A percentile compares a stretch with the other conserved stretches of the same genome.
These are phyloP conservation scores for Phoenoteleia sp. DNA, from an alignment of 2,888 invertebrate genomes.

Conservation along the genomic window DNA sequence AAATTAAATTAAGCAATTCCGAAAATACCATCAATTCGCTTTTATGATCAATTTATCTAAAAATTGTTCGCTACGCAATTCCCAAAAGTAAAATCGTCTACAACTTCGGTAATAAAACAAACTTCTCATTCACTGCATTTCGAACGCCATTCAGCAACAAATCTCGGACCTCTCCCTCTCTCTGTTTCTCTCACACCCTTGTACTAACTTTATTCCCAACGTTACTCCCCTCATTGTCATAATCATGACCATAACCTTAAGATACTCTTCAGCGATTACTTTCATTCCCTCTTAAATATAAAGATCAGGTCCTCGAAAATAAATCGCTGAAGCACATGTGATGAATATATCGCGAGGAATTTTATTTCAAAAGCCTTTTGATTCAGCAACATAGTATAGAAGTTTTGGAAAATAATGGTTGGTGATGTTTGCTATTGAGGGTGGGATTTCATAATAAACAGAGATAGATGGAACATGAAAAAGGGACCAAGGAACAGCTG, in stretches of 20 bases:
- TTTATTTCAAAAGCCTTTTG: constrained; percentile 4
- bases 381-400: background rate
- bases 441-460: constrained; percentile 17
- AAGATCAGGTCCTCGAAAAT: background rate
- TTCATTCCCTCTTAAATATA: background rate
- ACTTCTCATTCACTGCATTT: too few relatives aligned
- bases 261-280: background rate
- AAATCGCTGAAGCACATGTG: background rate
- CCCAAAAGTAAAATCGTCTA: too few relatives aligned
- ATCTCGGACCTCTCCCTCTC: background rate
- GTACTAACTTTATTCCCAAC: constrained; percentile 2
- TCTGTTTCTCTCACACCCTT: too few relatives aligned
- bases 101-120: too few relatives aligned
- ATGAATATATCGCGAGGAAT: background rate
- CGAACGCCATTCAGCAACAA: constrained; percentile 2
- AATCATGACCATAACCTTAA: constrained; percentile 7
- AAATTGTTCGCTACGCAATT: too few relatives aligned
- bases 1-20: too few relatives aligned
- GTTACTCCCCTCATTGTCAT: constrained; percentile 3
- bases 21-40: too few relatives aligned
- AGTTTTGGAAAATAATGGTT: constrained; percentile 29
- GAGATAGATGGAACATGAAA: constrained; percentile 31
- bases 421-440: constrained; percentile 16
- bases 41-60: too few relatives aligned
- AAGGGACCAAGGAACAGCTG: constrained; percentile 37